Evolutionary conservation across 2,113 vertebrate genomes (phyloP).

Genomic region (Lophochroa leadbeateri): DNA sequence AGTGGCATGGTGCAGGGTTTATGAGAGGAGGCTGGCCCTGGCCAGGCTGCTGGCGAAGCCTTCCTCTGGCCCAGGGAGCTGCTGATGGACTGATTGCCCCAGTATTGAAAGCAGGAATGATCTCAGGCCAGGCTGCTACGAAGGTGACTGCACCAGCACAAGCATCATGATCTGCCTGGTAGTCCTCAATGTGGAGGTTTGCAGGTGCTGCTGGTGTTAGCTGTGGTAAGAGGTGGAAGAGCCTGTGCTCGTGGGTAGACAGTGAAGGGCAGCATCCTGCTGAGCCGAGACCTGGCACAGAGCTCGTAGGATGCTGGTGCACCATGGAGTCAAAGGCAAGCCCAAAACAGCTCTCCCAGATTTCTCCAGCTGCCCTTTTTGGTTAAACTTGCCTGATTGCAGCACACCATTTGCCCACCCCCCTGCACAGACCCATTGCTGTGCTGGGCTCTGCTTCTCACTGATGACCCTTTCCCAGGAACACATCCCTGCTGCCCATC

Average conservation of each 20-base stretch:
- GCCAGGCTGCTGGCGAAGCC: neutral
- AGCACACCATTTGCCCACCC: neutral
- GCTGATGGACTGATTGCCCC: neutral
- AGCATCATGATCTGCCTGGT: neutral
- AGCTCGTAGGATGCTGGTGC: neutral
- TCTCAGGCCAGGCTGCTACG: neutral
- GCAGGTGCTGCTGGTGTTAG: neutral
- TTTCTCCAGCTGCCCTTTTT: neutral
- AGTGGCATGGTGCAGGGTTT: neutral
- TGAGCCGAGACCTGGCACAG: neutral
- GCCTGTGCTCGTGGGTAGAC: neutral
- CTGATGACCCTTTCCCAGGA: neutral
- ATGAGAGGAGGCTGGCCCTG: neutral
- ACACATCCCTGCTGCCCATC: neutral
- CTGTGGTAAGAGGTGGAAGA: neutral
- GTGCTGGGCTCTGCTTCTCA: neutral
- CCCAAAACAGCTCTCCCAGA: neutral
- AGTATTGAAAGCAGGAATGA: neutral
- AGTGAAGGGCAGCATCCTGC: neutral
- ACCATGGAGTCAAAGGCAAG: neutral
- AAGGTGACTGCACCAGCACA: neutral
- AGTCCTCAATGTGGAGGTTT: neutral
- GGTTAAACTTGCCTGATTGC: neutral
- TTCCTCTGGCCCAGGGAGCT: neutral
- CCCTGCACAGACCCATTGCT: rapidly evolving